Base-by-base conservation (phyloP, 1,140 invertebrate species). In the Drosophila teissieri region DNA sequence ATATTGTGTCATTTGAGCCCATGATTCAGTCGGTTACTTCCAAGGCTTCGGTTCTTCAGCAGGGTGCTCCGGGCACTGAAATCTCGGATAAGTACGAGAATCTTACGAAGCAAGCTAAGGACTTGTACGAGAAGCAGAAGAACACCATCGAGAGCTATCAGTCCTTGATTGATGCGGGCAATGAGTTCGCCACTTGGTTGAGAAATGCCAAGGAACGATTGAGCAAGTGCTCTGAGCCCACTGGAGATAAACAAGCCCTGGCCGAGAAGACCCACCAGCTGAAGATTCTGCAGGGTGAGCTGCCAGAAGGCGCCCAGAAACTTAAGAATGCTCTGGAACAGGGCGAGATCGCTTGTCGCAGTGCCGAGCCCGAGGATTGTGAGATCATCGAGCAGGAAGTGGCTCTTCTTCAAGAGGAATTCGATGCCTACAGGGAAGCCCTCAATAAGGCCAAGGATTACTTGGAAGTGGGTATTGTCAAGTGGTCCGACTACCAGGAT, bases 401-500 rank as follows among this genome's bases (percentile, higher is more conserved):
- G 36, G 97, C 96, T 48, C 93, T 97, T 22, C 93, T 98, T 69
- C 97, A 98, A 93, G 97, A 98, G 91, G 96, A 97, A 90, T 97
- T 96, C 83, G 96, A 97, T 92, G 96, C 94, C 63, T 97, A 97
- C 80, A 94, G 96, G 93, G 95, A 94, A 93, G 95, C 95, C 31
- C 89, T 98, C 3, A 95, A 95, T 64, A 95, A 95, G 78, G 96
- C 96, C 0, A 98, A 98, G 93, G 94, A 94, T 67, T 93, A 97
- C 24, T 93, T 99, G 5, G 97, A 99, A 93, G 94, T 95, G 61
- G 97, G 96, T 69, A 97, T 98, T 86, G 97, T 98, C 0, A 97
- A 98, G 92, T 98, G 98, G 98, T 97, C 96, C 15, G 97, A 99
- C 92, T 98, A 98, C 90, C 97, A 98, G 93, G 97, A 98, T 91